Evolutionary conservation across 2,888 invertebrate genomes (phyloP), one percentile per base, ranked within the genome.

Genomic region (Rhingia rostrata): DNA sequence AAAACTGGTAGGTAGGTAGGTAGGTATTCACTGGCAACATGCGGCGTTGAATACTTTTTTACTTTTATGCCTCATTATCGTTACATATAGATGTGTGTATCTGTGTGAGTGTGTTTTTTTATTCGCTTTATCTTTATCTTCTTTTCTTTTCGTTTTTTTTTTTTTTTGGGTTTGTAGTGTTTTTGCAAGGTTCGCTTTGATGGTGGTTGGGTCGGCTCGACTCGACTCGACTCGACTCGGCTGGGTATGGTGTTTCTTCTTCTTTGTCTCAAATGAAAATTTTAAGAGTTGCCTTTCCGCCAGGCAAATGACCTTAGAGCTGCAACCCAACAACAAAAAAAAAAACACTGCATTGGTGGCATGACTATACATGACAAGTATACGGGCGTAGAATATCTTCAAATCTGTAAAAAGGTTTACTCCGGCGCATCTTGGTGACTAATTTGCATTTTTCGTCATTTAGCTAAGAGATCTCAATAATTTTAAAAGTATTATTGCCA

Each of bases 261-360:
- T 63, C 63, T 64, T 64, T 64, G 63, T 64, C 49, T 64, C 39
- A 30, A 49, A 64, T 66, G 53, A 22, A 51, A 66, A 32, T 32
- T 6, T 32, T 33, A 47, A 63, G 30, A 69, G 58, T 58, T 56
- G 47, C 32, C 39, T 69, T 69, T 58, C 47, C 49, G 69, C 49
- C 69, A 69, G 69, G 69, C 69, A 69, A 69, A 69, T 69, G 69
- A 69, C 69, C 69, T 69, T 69, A 69, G 39, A 47, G 56, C 47
- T 47, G 37, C 33, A 47, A 45, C 22, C 1, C 22, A 22, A 22
- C 22, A 22, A 22, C 22, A 47, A 45, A 53, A 41, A 67, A 33
- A 33, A 54, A 43, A 32, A n/a, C 33, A n/a, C 10, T 3, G 32
- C 33, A 47, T 69, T n/a, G 33, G 9, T 37, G 37, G 47, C 32